Evolutionary conservation across 2,888 invertebrate species (phyloP).

Genomic region (Drosophila hawaiiensis): DNA sequence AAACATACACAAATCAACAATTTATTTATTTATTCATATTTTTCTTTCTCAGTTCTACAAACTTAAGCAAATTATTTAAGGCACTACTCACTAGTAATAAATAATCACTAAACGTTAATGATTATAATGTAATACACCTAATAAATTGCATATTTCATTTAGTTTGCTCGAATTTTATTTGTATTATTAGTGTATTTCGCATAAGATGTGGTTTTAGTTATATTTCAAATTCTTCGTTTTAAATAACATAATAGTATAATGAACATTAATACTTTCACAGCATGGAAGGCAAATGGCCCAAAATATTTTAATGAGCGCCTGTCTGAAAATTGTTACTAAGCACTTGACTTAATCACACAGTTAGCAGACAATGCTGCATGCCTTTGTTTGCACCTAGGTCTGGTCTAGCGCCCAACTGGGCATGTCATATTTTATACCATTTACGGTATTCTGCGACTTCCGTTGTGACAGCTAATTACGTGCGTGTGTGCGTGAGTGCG

Average conservation of each 20-base stretch:
- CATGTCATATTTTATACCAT: slow-evolving; percentile 69
- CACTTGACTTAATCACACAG: background rate
- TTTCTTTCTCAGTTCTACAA: background rate
- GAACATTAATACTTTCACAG: background rate
- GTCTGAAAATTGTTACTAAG: background rate
- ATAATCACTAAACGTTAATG: background rate
- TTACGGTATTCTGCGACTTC: slow-evolving; percentile 74
- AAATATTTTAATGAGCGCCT: background rate
- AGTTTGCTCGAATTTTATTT: background rate
- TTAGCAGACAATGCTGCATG: background rate
- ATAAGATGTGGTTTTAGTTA: background rate
- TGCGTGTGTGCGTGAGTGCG: slow-evolving; percentile 13
- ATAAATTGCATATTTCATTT: background rate
- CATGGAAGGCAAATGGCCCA: background rate
- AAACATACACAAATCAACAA: background rate
- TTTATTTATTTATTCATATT: background rate
- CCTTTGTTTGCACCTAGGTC: background rate
- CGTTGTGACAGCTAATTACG: slow-evolving; percentile 50
- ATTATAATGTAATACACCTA: background rate
- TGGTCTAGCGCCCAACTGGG: slow-evolving; percentile 12
- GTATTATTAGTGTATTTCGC: background rate
- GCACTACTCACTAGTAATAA: background rate
- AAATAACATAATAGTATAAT: background rate
- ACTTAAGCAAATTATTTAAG: background rate
- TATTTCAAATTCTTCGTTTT: background rate